Percentiles rank a stretch among this genome's conserved stretches.
These are phyloP conservation scores for Bombyx mori DNA, from an alignment of 1,140 invertebrate species.

Conservation along the genomic window DNA sequence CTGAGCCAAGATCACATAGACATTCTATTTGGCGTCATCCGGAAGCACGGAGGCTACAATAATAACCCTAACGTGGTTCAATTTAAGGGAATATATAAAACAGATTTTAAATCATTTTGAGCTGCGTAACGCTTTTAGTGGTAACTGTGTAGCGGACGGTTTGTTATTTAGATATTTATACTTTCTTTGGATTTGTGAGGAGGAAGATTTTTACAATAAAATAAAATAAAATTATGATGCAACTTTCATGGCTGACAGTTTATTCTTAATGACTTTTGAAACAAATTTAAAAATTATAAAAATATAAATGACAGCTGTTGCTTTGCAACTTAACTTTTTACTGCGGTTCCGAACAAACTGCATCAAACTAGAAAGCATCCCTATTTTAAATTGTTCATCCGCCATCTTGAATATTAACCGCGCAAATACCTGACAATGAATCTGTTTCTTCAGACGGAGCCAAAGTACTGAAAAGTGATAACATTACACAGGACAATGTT, in stretches of 20 bases:
- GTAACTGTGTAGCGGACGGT: background rate
- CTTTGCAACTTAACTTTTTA: too few relatives aligned
- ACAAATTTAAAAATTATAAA: too few relatives aligned
- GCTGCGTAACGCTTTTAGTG: slow-evolving; percentile 14
- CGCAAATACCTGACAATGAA: background rate
- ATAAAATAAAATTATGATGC: too few relatives aligned
- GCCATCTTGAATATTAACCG: slow-evolving; percentile 10
- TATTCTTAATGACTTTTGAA: too few relatives aligned
- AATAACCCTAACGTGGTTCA: slow-evolving; percentile 47
- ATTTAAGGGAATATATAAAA: slow-evolving; percentile 24
- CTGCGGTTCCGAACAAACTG: too few relatives aligned
- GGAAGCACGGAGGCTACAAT: slow-evolving; percentile 37
- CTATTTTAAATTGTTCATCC: slow-evolving; percentile 11
- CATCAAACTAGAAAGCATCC: slow-evolving; percentile 12
- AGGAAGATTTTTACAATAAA: too few relatives aligned
- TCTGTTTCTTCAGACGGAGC: background rate
- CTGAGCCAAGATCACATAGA: slow-evolving; percentile 54
- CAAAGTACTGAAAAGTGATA: background rate
- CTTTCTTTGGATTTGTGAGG: too few relatives aligned
- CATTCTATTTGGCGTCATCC: slow-evolving; percentile 45
- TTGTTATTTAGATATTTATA: too few relatives aligned
- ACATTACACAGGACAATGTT: background rate
- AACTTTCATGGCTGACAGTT: too few relatives aligned
- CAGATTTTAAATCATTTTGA: slow-evolving; percentile 24
- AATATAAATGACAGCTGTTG: too few relatives aligned